Base-by-base conservation (phyloP, 2,113 vertebrate species). In the Sula dactylatra region DNA sequence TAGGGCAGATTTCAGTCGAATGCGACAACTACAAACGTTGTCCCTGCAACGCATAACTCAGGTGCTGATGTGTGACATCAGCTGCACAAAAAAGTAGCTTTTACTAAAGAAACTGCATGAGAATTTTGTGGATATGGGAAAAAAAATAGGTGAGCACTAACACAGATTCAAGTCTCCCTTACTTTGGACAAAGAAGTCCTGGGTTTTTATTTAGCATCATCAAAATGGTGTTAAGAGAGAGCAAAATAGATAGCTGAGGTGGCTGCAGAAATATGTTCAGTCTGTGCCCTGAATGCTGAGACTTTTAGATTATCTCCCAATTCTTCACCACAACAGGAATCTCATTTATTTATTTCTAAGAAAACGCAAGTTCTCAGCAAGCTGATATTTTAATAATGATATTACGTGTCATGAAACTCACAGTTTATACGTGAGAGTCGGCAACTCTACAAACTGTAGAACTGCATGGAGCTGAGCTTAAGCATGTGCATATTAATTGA, bases 11-110 rank as follows among this genome's bases (percentile, higher is more conserved):
- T 88, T 50, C 61, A 76, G 70, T 71, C 16, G 55, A 80, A 47
- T 52, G 11, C 0, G 0, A 66, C 17, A 40, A 0, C 1, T 14
- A 16, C 14, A 4, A 42, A 32, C 7, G 14, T 54, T 82, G 31
- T 24, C 17, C 17, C 62, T 91, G 62, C 36, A 83, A 93, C 1
- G 3, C 10, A 54, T 31, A 59, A 55, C 29, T 66, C 20, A 7
- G 16, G 11, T 80, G 25, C 27, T 13, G 36, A 14, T 3, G 1
- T 4, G 3, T 38, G 8, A 52, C 27, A 83, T 8, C 24, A 73
- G 4, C 29, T 32, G 58, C 44, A 52, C 32, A 42, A 56, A 89
- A 91, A 78, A 5, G 5, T 18, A 78, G 18, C 2, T 0, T 45
- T 86, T 82, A 11, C 26, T 61, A 32, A 61, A 80, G 14, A 82